Conservation (phyloP, 2,888 invertebrate species). For the Leucoma salicis region DNA sequence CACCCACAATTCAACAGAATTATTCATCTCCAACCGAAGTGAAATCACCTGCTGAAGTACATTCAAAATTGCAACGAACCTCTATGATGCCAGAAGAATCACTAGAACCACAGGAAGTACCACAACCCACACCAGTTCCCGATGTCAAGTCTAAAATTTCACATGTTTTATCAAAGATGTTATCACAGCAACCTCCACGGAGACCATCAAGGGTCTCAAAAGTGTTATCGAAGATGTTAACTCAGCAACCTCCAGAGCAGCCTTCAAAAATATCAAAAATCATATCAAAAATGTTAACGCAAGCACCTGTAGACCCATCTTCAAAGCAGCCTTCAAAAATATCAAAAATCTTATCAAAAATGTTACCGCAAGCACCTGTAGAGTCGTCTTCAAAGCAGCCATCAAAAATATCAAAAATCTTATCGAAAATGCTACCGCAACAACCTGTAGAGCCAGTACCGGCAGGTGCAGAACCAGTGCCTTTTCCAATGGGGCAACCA, state of each 20-base stretch:
- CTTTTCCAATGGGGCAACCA: background rate
- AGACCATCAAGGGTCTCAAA: background rate
- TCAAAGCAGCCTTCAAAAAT: background rate
- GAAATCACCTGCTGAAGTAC: background rate
- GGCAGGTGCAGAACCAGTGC: too few species aligned
- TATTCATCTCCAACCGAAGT: background rate
- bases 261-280: background rate
- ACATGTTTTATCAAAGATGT: background rate
- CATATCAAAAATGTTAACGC: background rate
- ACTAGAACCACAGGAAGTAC: background rate
- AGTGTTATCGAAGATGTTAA: background rate
- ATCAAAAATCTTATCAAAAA: background rate
- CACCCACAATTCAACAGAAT: background rate
- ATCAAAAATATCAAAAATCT: background rate
- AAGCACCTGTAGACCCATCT: background rate
- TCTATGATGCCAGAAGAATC: too few species aligned
- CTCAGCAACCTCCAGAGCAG: background rate
- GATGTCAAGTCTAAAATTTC: background rate
- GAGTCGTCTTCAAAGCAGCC: too few species aligned
- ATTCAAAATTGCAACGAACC: background rate
- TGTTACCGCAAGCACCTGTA: background rate
- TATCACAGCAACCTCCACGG: background rate
- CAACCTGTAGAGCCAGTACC: background rate
- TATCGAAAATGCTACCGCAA: background rate
- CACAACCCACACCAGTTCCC: background rate